phyloP scores from a whole-genome alignment of 1,140 invertebrate species.

The Sinella curviseta region DNA sequence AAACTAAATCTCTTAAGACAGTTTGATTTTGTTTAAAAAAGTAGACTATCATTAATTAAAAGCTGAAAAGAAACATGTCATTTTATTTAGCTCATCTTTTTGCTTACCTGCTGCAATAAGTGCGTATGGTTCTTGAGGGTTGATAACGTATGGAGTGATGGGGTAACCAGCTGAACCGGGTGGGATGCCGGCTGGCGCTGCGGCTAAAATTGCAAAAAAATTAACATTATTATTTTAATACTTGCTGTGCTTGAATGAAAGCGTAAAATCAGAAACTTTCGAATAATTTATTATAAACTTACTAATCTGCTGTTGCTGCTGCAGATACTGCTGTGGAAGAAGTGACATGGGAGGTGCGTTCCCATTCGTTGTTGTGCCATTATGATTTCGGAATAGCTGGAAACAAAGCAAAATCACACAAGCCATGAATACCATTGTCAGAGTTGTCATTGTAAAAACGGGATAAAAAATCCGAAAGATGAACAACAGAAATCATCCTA shows the following conservation, averaged over 20 bases:
- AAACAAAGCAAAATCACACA: slow-evolving; percentile 25
- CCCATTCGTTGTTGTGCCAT: slow-evolving; percentile 54
- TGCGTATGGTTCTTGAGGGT: slow-evolving; percentile 71
- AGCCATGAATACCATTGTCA: no score
- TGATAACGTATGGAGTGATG: slow-evolving; percentile 83
- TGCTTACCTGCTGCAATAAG: slow-evolving; percentile 55
- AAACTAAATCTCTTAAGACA: no score
- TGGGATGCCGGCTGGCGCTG: slow-evolving; percentile 47
- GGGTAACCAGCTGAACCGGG: slow-evolving; percentile 69
- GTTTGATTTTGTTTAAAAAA: no score
- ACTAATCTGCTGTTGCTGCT: slow-evolving; percentile 54
- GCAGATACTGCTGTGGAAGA: slow-evolving; percentile 63
- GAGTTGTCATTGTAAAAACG: no score
- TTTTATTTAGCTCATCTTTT: background rate
- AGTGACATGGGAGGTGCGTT: slow-evolving; percentile 66
- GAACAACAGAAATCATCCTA: no score
- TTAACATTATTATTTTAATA: background rate
- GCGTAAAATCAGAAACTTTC: no score
- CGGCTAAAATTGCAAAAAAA: slow-evolving; percentile 11
- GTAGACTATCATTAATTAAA: no score
- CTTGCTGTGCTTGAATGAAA: no score
- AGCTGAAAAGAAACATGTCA: no score
- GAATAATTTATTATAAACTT: no score
- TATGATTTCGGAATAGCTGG: slow-evolving; percentile 82
- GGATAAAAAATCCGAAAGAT: no score